Base-by-base conservation (phyloP, 2,888 invertebrate species). In the Meganola albula region DNA sequence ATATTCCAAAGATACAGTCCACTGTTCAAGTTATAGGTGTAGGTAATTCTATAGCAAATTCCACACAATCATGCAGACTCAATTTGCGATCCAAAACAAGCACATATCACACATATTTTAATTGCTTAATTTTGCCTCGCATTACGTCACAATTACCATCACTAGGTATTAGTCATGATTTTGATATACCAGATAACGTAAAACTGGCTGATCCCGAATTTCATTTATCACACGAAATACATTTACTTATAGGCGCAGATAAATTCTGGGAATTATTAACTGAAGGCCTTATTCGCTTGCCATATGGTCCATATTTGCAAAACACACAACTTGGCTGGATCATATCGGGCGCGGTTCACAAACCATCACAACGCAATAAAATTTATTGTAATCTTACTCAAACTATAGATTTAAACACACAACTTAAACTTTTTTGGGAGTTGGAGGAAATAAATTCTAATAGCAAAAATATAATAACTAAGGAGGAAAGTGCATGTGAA, bases 221-320 rank as follows among this genome's bases (percentile, higher is more conserved):
- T 25, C 11, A 36, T 16, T 6, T 22, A 4, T 9, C 30, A 1
- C 12, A 28, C 2, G 4, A 34, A 9, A 38, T 44, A 1, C 40
- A 48, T 10, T 18, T 36, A n/a, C 10, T 31, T 10, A 31, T 36
- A 2, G 31, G 31, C 6, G 31, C 36, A 1, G 36, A 36, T 34
- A 30, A 25, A 9, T 45, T 43, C 16, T 48, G 45, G 48, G 37
- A 40, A 7, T 21, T 41, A 4, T 25, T 41, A 24, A 10, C 21
- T 13, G 25, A 29, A 12, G 34, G 28, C 16, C 4, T 5, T 5
- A 5, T 16, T 16, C 4, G 6, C 4, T 16, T 16, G 16, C 4
- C 4, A 5, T 5, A 16, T 6, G 16, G 16, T 4, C 16, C 16
- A 5, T 16, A 16, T 16, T 6, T 16, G 6, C 16, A 16, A 16